Percentiles rank a stretch among this genome's conserved stretches.
Evolutionary conservation across 1,140 invertebrate genomes (phyloP).

Genomic region (Chironomus tepperi): DNA sequence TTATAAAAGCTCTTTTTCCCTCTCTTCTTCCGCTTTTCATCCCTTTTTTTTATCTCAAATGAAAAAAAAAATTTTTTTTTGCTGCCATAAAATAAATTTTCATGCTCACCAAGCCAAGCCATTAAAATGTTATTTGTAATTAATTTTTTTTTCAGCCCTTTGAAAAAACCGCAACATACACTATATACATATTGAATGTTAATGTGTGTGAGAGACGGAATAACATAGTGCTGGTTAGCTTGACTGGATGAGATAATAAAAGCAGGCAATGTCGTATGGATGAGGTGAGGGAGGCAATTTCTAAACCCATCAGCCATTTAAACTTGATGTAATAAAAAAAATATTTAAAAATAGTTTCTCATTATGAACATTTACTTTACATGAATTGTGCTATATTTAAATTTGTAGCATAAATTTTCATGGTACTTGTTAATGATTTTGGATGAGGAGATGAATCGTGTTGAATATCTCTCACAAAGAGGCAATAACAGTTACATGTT

Average conservation of each 20-base stretch:
- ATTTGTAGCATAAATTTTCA: too few relatives aligned
- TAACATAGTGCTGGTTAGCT: too few relatives aligned
- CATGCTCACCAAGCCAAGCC: constrained; percentile 9
- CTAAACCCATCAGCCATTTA: not conserved
- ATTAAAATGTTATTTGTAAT: constrained; percentile 24
- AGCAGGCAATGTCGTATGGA: not conserved
- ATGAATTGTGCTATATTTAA: too few relatives aligned
- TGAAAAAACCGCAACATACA: not conserved
- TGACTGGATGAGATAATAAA: not conserved
- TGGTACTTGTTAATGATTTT: too few relatives aligned
- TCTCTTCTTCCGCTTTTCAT: constrained; percentile 11
- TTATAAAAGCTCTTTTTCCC: not conserved
- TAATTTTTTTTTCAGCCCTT: not conserved
- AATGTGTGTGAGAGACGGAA: not conserved
- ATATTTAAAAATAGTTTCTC: not conserved
- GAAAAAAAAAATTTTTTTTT: constrained; percentile 10
- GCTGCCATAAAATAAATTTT: constrained; percentile 15
- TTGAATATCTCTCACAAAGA: too few relatives aligned
- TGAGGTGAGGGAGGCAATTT: not conserved
- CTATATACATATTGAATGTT: not conserved
- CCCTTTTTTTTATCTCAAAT: constrained; percentile 8
- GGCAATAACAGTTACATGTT: too few relatives aligned
- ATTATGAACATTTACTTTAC: not conserved
- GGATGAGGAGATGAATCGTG: too few relatives aligned
- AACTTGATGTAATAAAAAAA: not conserved